phyloP scores from a whole-genome alignment of 2,797 vertebrate species.

The Spheniscus humboldti region DNA sequence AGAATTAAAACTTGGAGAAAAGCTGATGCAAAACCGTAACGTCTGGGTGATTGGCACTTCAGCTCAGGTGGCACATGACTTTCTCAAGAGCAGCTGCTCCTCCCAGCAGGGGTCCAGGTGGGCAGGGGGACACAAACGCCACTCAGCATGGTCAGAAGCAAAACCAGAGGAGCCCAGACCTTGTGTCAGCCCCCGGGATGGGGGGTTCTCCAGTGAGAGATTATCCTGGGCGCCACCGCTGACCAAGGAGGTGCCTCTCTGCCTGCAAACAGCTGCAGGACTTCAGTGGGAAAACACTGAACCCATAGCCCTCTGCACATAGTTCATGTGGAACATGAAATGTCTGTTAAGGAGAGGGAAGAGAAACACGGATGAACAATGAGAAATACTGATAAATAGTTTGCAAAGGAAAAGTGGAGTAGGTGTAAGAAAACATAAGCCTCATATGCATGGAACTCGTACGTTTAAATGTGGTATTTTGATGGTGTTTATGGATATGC shows the following conservation, averaged over 20 bases:
- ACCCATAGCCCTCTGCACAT: fast-evolving
- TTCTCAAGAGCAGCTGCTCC: neutral
- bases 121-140: neutral
- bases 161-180: neutral
- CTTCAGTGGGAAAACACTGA: neutral
- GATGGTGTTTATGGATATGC: neutral
- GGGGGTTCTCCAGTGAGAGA: neutral
- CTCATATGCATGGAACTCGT: fast-evolving
- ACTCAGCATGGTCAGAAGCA: neutral
- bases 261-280: neutral
- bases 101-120: neutral
- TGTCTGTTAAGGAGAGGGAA: neutral
- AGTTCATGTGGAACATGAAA: neutral
- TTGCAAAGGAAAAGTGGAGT: neutral
- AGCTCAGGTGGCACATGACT: fast-evolving
- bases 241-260: neutral
- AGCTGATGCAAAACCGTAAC: neutral
- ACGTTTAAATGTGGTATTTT: neutral
- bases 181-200: neutral
- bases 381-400: neutral
- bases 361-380: neutral
- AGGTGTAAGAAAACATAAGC: neutral
- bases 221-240: neutral
- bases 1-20: neutral
- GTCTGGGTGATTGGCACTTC: neutral